Evolutionary conservation across 2,888 invertebrate species (phyloP), one percentile per base, ranked within the genome.

Genomic region (Plagiodera versicolora): DNA sequence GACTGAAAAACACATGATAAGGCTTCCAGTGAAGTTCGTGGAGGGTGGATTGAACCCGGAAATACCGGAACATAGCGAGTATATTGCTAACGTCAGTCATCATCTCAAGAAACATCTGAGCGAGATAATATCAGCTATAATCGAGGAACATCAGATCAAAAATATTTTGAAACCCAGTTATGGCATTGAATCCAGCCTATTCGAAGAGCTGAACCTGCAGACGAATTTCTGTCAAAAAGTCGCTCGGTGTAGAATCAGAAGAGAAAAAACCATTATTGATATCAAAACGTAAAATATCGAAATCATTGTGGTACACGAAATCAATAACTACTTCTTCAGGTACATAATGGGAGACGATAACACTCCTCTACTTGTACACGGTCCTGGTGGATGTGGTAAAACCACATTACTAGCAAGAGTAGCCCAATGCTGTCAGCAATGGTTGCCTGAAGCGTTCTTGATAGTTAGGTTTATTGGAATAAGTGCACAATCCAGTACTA

Each of bases 331-430:
- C 3, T 6, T 24, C 78, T 78, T 56, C 76, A 89, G 89, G 60
- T 91, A 91, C 71, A 83, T 91, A 64, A 82, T 82, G 11, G 84
- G 87, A 10, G 85, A 85, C 63, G 84, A 84, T 68, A 79, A 80
- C 24, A 79, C 83, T 17, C 92, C 92, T 0, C 79, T 94, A 60
- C 86, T 92, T 11, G 80, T 94, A 59, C 87, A 89, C 63, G 94
- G 93, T 0, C 86, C 88, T 20, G 85, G 87, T n/a, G 94, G 94
- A 10, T 89, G 90, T 77, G 94, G 94, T 0, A 94, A 94, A 80
- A 92, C 91, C 2, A 90, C 91, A 0, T 81, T 93, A 5, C 83
- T 92, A 35, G 90, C 94, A 0, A 85, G 90, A 65, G 87, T 90
- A 9, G 87, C 87, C 50, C 85, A 87, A 50, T 83, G 86, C 51